A percentile compares a stretch with the other conserved stretches of the same genome.
Evolutionary conservation across 1,140 invertebrate genomes (phyloP).

Genomic region (Zaprionus capensis): DNA sequence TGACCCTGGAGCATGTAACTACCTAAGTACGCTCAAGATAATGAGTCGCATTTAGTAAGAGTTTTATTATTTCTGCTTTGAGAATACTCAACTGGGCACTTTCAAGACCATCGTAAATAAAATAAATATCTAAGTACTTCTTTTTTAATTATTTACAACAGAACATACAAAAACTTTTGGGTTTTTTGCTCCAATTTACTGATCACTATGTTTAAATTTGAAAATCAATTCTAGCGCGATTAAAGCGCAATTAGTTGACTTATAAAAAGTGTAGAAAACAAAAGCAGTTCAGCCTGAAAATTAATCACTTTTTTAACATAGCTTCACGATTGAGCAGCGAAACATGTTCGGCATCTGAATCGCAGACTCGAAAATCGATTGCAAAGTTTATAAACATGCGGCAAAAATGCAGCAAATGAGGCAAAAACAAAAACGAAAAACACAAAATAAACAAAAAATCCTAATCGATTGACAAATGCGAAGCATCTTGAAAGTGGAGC

Average conservation of each 20-base stretch:
- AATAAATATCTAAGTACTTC: neutral
- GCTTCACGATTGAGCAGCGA: slow-evolving; percentile 55
- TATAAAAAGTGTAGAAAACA: slow-evolving; percentile 15
- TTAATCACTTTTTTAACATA: slow-evolving; percentile 63
- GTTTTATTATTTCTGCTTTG: neutral
- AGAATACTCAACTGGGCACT: neutral
- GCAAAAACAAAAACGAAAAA: slow-evolving; percentile 1
- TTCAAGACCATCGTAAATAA: neutral
- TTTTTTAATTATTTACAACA: neutral
- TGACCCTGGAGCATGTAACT: slow-evolving; percentile 48
- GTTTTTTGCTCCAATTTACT: neutral
- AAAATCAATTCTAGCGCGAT: slow-evolving; percentile 34
- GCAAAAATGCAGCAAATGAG: slow-evolving; percentile 42
- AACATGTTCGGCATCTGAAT: slow-evolving; percentile 68
- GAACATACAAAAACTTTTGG: neutral
- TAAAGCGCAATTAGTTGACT: slow-evolving; percentile 51
- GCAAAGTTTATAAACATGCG: slow-evolving; percentile 40
- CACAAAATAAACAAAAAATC: slow-evolving; percentile 13
- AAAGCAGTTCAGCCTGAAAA: slow-evolving; percentile 25
- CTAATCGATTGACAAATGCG: slow-evolving; percentile 67
- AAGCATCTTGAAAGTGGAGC: slow-evolving; percentile 71
- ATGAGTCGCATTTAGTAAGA: slow-evolving; percentile 2
- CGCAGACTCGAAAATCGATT: slow-evolving; percentile 32
- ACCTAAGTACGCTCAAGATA: neutral
- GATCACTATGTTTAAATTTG: neutral